Evolutionary conservation across 2,113 vertebrate genomes (phyloP).

Genomic region (Nanorana parkeri): DNA sequence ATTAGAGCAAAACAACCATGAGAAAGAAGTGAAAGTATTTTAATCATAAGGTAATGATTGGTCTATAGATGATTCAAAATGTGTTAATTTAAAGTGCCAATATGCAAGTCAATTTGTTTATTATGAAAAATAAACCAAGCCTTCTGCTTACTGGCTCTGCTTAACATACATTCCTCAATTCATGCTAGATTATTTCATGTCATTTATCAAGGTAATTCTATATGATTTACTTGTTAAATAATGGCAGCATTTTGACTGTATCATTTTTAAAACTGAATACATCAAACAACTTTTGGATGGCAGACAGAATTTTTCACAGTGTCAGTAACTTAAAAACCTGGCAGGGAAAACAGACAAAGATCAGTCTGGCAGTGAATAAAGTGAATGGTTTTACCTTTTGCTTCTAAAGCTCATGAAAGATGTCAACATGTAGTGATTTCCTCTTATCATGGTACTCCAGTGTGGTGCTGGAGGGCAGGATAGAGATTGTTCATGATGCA

Average conservation of each 20-base stretch:
- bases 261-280: no score
- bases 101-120: conserved; percentile 1
- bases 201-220: no score
- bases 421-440: conserved; percentile 17
- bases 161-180: no score
- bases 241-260: no score
- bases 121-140: neutral
- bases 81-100: neutral
- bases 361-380: conserved; percentile 12
- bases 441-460: conserved; percentile 29
- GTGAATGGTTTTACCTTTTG: conserved; percentile 13
- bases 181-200: no score
- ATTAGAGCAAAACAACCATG: conserved; percentile 37
- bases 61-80: neutral
- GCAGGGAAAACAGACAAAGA: conserved; percentile 4
- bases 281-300: neutral
- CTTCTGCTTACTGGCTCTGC: no score
- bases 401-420: conserved; percentile 19
- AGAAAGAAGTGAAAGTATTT: conserved; percentile 33
- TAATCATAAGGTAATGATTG: conserved; percentile 1
- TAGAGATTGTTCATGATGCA: neutral
- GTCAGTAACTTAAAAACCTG: conserved; percentile 12
- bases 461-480: neutral
- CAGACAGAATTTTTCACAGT: neutral
- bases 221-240: no score